These are phyloP conservation scores for Cephalopholis sonnerati DNA, from an alignment of 2,113 vertebrate genomes.

Conservation along the genomic window DNA sequence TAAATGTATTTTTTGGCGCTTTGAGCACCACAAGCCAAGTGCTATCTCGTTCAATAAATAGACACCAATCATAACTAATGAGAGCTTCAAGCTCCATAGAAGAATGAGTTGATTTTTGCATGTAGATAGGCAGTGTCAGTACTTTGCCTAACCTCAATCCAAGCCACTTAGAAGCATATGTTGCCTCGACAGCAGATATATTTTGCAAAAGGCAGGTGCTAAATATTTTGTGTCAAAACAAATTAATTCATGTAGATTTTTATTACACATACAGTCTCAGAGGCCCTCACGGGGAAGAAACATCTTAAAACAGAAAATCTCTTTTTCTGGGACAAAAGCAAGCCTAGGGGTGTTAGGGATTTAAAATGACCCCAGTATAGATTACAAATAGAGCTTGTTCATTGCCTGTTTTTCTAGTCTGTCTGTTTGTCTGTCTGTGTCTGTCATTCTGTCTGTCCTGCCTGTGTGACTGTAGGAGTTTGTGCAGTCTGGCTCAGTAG, in stretches of 20 bases:
- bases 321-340: background rate
- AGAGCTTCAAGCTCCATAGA: background rate
- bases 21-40: too few species aligned
- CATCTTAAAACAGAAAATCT: background rate
- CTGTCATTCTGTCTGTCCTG: background rate
- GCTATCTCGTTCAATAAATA: background rate
- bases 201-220: background rate
- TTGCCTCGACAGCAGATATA: too few species aligned
- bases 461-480: conserved; percentile 18
- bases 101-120: background rate
- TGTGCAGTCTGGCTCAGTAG: conserved; percentile 18
- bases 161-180: too few species aligned
- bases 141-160: background rate
- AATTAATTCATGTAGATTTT: background rate
- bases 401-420: conserved; percentile 22
- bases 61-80: background rate
- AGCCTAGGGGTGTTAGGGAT: background rate
- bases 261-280: background rate
- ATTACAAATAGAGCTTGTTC: conserved; percentile 9
- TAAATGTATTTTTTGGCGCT: too few species aligned
- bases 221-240: background rate
- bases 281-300: background rate
- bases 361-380: background rate
- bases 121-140: too few species aligned
- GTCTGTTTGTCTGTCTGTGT: background rate